Evolutionary conservation across 2,797 vertebrate species (phyloP), one percentile per base, ranked within the genome.

Genomic region (Staurois parvus): DNA sequence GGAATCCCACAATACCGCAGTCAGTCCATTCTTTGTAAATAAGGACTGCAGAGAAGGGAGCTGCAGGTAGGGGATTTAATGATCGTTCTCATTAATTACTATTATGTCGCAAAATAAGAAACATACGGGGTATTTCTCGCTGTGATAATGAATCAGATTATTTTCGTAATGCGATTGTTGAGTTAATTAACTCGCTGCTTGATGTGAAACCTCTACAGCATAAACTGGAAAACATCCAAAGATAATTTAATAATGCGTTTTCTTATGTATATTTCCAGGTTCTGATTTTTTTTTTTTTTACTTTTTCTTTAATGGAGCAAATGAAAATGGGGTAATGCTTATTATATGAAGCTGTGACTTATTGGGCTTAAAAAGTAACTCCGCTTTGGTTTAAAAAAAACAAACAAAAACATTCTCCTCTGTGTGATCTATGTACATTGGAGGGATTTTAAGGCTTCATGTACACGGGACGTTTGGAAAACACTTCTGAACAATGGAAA

Each of bases 91-190:
- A 72, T 64, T 78, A 72, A 77, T 72, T 86, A 42, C 56, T 78
- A 64, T 78, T 78, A 26, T 56, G 45, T 72, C 52, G 59, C 12
- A 15, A 28, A 72, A 32, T 66, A 52, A n/a, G 76, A 34, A 28
- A 56, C 17, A 17, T 56, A 56, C 59, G 67, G 28, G 29, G 15
- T 70, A 37, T 40, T 56, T 56, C 84, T 48, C 56, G 62, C 77
- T 85, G 73, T 64, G 56, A 85, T 79, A 79, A 79, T 73, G 56
- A 72, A 77, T 72, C 21, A 37, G 32, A 73, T 74, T 79, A 48
- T 67, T 79, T 70, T 45, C 68, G 10, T 52, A 56, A 83, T 74
- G 29, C 29, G 45, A 79, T 42, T 67, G 40, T 34, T 9, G 48
- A 5, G 40, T 34, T 79, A 79, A 79, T 72, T 78, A 72, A 70